Percentiles rank a stretch among this genome's conserved stretches.
phyloP scores from a whole-genome alignment of 2,797 vertebrate genomes.

The Falco berigora region DNA sequence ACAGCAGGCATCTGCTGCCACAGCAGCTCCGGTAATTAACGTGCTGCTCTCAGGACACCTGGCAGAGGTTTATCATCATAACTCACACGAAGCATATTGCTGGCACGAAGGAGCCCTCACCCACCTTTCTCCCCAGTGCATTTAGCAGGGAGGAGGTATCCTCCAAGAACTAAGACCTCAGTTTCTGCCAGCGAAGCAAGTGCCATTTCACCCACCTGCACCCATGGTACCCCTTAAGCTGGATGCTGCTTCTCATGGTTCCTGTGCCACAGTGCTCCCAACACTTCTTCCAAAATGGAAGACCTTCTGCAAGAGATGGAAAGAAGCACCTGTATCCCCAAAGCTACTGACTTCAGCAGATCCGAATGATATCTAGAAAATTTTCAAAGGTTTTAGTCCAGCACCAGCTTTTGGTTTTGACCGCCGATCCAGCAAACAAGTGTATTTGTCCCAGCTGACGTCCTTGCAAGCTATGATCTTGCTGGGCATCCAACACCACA shows the following conservation, averaged over 20 bases:
- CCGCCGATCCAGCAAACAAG: not conserved
- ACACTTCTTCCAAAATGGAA: not conserved
- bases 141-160: not conserved
- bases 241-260: not conserved
- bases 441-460: not conserved
- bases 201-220: not conserved
- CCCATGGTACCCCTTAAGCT: not conserved
- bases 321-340: not conserved
- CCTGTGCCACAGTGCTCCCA: not conserved
- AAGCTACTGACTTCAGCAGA: not conserved
- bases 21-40: conserved; percentile 11
- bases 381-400: not conserved
- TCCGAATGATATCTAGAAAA: not conserved
- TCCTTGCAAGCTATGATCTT: not conserved
- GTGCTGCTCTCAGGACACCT: not conserved
- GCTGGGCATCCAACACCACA: not conserved
- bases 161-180: not conserved
- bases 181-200: not conserved
- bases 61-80: not conserved
- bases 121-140: not conserved
- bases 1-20: conserved; percentile 33
- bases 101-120: not conserved
- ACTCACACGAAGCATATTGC: not conserved
- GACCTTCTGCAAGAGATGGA: not conserved
- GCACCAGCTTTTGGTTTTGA: not conserved